Conservation (phyloP, 1,140 invertebrate genomes). For the Ptiloglossa arizonensis region DNA sequence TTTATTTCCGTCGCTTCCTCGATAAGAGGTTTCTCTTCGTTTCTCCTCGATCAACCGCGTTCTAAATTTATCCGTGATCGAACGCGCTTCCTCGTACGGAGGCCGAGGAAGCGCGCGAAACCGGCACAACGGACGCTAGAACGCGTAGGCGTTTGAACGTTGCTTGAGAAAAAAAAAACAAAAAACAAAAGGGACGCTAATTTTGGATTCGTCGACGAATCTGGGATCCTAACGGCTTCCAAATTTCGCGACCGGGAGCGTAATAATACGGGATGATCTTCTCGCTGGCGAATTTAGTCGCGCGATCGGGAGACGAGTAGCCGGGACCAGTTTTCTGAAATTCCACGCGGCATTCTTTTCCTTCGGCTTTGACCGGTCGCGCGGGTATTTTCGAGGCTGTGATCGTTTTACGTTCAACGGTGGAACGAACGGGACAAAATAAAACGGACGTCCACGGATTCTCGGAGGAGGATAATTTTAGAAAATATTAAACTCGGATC, state of each 20-base stretch:
- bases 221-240: background rate
- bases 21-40: background rate
- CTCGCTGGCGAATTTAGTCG: conserved; percentile 17
- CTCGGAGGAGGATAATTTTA: conserved; percentile 1
- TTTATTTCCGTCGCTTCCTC: background rate
- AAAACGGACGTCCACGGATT: background rate
- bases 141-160: background rate
- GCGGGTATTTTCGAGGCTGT: background rate
- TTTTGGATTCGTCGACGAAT: background rate
- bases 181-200: background rate
- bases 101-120: background rate
- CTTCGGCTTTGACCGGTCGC: background rate
- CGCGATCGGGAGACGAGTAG: conserved; percentile 1
- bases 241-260: background rate
- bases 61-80: conserved; percentile 41
- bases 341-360: conserved; percentile 3
- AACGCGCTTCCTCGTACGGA: background rate
- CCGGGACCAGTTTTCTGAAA: conserved; percentile 43
- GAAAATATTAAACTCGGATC: background rate
- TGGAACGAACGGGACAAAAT: background rate
- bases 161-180: background rate
- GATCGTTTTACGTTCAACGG: conserved; percentile 12
- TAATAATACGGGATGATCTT: background rate
- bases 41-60: background rate
- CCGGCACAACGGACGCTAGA: background rate